Conservation (phyloP, 2,888 invertebrate species). For the Baronia brevicornis region DNA sequence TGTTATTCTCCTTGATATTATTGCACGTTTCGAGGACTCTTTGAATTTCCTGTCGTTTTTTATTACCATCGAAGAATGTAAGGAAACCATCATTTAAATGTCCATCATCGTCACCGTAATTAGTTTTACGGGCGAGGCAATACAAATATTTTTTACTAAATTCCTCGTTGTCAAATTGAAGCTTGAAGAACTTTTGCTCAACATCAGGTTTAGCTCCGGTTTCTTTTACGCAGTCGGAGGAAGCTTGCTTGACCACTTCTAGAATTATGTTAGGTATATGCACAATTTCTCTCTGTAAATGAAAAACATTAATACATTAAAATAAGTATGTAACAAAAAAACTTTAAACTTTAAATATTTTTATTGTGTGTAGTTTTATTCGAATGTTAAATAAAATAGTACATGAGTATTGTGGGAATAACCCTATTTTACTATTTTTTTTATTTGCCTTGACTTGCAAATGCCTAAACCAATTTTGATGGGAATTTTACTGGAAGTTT, state of each 20-base stretch:
- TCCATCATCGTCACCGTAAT: slow-evolving; percentile 13
- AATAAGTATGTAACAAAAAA: background rate
- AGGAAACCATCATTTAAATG: slow-evolving; percentile 8
- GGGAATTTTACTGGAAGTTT: no score
- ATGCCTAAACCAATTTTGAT: no score
- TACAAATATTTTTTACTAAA: slow-evolving; percentile 9
- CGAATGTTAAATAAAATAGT: no score
- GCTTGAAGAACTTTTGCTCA: slow-evolving; percentile 10
- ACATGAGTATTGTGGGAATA: no score
- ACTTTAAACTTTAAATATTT: no score
- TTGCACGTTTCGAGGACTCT: slow-evolving; percentile 10
- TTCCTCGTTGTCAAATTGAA: slow-evolving; percentile 5
- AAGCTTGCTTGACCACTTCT: slow-evolving; percentile 2
- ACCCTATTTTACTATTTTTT: no score
- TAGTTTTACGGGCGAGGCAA: slow-evolving; percentile 8
- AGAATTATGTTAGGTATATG: slow-evolving; percentile 5
- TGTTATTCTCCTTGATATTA: slow-evolving; percentile 8
- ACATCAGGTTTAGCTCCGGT: slow-evolving; percentile 6
- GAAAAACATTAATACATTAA: background rate
- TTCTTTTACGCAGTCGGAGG: slow-evolving; percentile 6
- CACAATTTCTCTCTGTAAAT: slow-evolving; percentile 5
- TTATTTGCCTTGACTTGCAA: no score
- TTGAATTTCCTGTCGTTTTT: slow-evolving; percentile 3
- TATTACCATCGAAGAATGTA: slow-evolving; percentile 3
- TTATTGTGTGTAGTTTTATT: no score